Conservation (phyloP, 2,888 invertebrate genomes). For the Cenopis cana region DNA sequence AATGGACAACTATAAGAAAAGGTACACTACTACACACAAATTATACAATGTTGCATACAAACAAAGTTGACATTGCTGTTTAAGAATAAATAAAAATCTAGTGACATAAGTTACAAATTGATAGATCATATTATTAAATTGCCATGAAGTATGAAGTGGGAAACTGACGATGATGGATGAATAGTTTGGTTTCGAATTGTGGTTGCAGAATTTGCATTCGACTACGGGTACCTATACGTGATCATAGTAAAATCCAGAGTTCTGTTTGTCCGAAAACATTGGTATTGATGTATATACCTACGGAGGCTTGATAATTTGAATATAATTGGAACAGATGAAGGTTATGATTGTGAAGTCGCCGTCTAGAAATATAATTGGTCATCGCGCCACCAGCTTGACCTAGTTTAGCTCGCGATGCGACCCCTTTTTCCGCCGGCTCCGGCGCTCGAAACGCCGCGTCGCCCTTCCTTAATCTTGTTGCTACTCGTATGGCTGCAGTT, state of each 20-base stretch:
- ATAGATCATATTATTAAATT: conserved; percentile 11
- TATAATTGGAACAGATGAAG: not conserved
- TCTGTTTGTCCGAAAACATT: conserved; percentile 78
- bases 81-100: conserved; percentile 23
- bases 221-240: conserved; percentile 68
- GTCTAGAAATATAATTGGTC: conserved; percentile 53
- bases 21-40: conserved; percentile 46
- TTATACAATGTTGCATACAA: conserved; percentile 56
- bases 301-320: not conserved
- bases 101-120: conserved; percentile 29
- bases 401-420: conserved; percentile 68
- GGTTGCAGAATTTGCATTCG: conserved; percentile 74
- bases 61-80: conserved; percentile 57
- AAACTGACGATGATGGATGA: conserved; percentile 27
- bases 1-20: conserved; percentile 37
- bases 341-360: not conserved
- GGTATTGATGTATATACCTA: not conserved
- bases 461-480: conserved; percentile 55
- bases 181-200: conserved; percentile 46
- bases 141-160: conserved; percentile 38
- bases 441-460: conserved; percentile 51
- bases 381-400: conserved; percentile 70
- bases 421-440: conserved; percentile 57
- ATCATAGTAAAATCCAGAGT: conserved; percentile 69
- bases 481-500: conserved; percentile 43